Percentiles rank a stretch among this genome's conserved stretches.
Evolutionary conservation across 1,140 invertebrate species (phyloP).

Genomic region (Trachymyrmex cornetzi): DNA sequence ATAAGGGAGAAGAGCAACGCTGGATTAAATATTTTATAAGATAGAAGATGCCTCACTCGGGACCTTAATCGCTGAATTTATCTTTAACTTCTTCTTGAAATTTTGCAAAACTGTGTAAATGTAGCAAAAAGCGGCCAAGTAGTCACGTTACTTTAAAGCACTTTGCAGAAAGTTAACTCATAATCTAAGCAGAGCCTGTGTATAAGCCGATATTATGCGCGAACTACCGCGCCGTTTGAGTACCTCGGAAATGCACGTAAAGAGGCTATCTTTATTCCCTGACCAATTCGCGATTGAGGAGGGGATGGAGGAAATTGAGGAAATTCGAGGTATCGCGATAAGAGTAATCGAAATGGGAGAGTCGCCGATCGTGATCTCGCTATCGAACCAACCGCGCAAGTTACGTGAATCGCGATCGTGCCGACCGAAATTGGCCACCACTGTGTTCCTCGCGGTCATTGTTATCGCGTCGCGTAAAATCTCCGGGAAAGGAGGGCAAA

Average conservation of each 20-base stretch:
- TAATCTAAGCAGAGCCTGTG: conserved; percentile 14
- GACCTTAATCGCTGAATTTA: conserved; percentile 41
- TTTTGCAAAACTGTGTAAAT: conserved; percentile 18
- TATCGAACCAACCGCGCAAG: neutral
- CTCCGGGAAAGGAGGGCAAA: conserved; percentile 52
- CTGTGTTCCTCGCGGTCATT: neutral
- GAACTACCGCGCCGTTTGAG: conserved; percentile 17
- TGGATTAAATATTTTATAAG: conserved; percentile 30
- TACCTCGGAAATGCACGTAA: neutral
- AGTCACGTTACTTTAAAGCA: conserved; percentile 42
- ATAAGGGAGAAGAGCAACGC: neutral
- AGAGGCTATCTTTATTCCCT: conserved; percentile 5
- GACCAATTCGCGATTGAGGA: neutral
- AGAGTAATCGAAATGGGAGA: conserved; percentile 20
- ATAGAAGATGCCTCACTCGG: neutral
- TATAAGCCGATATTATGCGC: conserved; percentile 28
- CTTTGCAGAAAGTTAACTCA: neutral
- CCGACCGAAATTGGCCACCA: neutral
- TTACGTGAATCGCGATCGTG: conserved; percentile 21
- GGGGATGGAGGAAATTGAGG: neutral
- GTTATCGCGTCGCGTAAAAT: conserved; percentile 61
- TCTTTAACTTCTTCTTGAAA: conserved; percentile 41
- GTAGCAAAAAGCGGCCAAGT: conserved; percentile 24
- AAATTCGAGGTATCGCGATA: conserved; percentile 3
- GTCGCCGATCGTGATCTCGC: conserved; percentile 1